These are phyloP conservation scores for Sorex maritimensis DNA, from an alignment of 2,797 vertebrate genomes.

Conservation along the genomic window DNA sequence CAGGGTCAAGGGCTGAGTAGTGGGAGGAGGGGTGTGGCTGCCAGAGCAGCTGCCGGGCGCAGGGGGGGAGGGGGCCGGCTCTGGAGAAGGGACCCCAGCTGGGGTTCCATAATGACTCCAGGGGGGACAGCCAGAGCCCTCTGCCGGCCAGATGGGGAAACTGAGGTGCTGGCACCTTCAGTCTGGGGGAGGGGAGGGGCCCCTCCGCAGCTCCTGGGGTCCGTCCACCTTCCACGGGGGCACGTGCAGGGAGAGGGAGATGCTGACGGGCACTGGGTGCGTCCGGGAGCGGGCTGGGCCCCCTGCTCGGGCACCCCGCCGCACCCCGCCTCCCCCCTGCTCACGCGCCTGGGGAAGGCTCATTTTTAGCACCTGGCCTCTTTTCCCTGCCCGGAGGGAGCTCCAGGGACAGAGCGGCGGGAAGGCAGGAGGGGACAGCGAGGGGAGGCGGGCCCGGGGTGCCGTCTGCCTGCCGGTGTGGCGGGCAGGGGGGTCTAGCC, in stretches of 20 bases:
- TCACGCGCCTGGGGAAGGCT: constrained; percentile 76
- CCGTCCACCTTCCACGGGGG: constrained; percentile 56
- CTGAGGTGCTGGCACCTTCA: constrained; percentile 78
- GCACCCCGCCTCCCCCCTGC: background rate
- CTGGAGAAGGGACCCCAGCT: constrained; percentile 86
- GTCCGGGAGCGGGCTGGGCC: too few species aligned
- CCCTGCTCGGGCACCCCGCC: too few species aligned
- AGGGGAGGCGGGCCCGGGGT: constrained; percentile 63
- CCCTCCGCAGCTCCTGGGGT: constrained; percentile 33
- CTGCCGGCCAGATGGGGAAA: constrained; percentile 83
- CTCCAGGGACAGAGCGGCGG: constrained; percentile 62
- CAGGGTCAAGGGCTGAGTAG: constrained; percentile 84
- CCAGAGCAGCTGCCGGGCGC: constrained; percentile 82
- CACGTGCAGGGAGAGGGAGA: background rate
- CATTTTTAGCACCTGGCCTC: constrained; percentile 88
- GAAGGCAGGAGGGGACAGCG: constrained; percentile 64
- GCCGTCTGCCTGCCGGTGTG: background rate
- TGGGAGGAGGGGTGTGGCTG: constrained; percentile 74
- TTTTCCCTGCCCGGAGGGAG: constrained; percentile 84
- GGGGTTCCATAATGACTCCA: constrained; percentile 83
- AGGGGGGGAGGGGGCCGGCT: constrained; percentile 34
- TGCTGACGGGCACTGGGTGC: constrained; percentile 1
- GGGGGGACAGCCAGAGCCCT: constrained; percentile 75
- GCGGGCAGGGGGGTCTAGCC: constrained; percentile 90
- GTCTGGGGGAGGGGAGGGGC: constrained; percentile 51